A percentile compares a stretch with the other conserved stretches of the same genome.
Conservation (phyloP, 2,113 vertebrate genomes). For the Danionella cerebrum region DNA sequence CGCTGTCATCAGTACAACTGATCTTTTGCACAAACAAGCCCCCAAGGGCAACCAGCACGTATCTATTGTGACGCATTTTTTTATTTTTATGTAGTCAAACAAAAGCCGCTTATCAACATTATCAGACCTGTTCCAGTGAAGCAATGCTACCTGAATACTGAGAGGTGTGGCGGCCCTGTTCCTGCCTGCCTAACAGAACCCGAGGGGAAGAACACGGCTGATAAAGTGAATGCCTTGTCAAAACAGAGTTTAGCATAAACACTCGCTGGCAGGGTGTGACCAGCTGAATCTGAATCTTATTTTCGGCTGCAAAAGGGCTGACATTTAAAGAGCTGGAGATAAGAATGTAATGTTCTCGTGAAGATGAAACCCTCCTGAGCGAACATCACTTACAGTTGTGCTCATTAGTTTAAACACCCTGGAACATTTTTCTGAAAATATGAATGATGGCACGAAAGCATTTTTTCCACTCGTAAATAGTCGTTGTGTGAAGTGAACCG, state of each 20-base stretch:
- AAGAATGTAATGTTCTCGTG: too few species aligned
- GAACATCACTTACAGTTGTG: too few species aligned
- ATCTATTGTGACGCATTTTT: neutral
- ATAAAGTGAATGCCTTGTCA: neutral
- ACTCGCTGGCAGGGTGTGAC: too few species aligned
- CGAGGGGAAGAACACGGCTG: neutral
- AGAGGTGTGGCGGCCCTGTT: conserved; percentile 3
- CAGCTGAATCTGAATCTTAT: too few species aligned
- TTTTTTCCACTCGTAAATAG: too few species aligned
- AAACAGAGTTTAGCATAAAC: conserved; percentile 1
- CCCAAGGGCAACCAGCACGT: neutral
- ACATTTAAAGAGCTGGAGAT: too few species aligned
- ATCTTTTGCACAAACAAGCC: neutral
- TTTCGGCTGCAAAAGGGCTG: too few species aligned
- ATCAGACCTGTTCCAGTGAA: neutral
- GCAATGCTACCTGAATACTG: neutral
- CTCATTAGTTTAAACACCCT: too few species aligned
- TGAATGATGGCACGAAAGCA: too few species aligned
- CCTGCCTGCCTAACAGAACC: neutral
- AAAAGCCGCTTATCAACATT: neutral
- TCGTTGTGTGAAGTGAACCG: too few species aligned
- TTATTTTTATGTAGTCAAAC: neutral
- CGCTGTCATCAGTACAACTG: neutral
- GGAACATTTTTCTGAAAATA: too few species aligned
- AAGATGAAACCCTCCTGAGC: too few species aligned